phyloP scores from a whole-genome alignment of 2,113 vertebrate genomes.

The Lichenostomus cassidix region DNA sequence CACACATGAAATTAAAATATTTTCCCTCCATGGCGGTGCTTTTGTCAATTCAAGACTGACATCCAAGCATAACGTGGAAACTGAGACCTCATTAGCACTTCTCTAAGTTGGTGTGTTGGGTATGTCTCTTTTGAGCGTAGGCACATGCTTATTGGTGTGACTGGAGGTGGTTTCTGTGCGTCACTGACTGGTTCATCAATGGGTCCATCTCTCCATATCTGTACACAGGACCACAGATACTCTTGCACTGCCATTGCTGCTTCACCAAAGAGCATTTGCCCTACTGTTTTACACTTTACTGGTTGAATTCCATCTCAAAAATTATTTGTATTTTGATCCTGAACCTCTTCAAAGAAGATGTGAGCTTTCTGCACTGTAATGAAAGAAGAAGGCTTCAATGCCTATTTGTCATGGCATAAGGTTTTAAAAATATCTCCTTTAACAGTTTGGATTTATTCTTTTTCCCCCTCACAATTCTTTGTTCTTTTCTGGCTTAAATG shows the following conservation, averaged over 20 bases:
- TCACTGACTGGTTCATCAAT: not conserved
- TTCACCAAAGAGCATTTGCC: not conserved
- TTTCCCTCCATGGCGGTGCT: not conserved
- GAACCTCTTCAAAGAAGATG: not conserved
- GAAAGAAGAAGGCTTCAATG: not conserved
- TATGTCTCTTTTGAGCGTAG: fast-evolving
- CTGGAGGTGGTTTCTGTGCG: not conserved
- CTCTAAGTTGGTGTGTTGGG: not conserved
- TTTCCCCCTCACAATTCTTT: not conserved
- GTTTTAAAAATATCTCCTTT: not conserved
- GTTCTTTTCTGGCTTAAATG: not conserved
- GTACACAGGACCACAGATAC: not conserved
- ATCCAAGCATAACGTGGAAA: constrained; percentile 19
- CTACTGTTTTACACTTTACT: not conserved
- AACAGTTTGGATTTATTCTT: not conserved
- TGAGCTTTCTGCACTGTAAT: not conserved
- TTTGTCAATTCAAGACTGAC: constrained; percentile 36
- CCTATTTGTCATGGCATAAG: not conserved
- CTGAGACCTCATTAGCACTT: constrained; percentile 23
- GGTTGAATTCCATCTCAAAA: not conserved
- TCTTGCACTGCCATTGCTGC: not conserved
- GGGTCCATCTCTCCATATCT: not conserved
- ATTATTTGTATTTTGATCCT: not conserved
- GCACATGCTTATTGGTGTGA: not conserved
- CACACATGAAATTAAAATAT: constrained; percentile 35